Conservation (phyloP, 2,113 vertebrate genomes). For the Epinephelus fuscoguttatus region DNA sequence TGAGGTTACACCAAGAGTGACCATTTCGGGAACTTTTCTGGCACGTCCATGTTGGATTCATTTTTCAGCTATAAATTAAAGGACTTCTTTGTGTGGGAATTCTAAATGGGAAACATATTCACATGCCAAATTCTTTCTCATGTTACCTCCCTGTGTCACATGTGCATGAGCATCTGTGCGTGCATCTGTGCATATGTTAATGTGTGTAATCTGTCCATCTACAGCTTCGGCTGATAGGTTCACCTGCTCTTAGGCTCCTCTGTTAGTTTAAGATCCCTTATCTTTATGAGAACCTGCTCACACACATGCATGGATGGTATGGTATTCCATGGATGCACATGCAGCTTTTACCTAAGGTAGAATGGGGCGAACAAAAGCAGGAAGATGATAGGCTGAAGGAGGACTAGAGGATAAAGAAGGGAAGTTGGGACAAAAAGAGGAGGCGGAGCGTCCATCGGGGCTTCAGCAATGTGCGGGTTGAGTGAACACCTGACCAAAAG, state of each 20-base stretch:
- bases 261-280: constrained; percentile 74
- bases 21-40: too few species aligned
- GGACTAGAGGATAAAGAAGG: constrained; percentile 1
- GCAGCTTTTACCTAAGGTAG: constrained; percentile 34
- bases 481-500: constrained; percentile 24
- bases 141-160: constrained; percentile 6
- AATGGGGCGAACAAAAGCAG: constrained; percentile 21
- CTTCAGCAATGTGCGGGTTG: constrained; percentile 10
- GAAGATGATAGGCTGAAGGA: constrained; percentile 28
- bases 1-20: too few species aligned
- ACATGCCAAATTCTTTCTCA: neutral
- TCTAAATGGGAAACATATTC: neutral
- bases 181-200: constrained; percentile 36
- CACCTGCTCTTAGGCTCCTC: constrained; percentile 44
- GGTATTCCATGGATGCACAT: constrained; percentile 2
- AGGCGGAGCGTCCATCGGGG: constrained; percentile 10
- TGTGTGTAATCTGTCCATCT: constrained; percentile 53
- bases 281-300: constrained; percentile 57
- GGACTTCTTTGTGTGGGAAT: neutral
- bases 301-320: constrained; percentile 5
- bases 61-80: neutral
- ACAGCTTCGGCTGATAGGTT: constrained; percentile 13
- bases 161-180: neutral
- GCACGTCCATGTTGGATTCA: too few species aligned
- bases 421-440: constrained; percentile 15